Percentiles rank a stretch among this genome's conserved stretches.
Evolutionary conservation across 1,140 invertebrate genomes (phyloP).

Genomic region (Saxidomus purpurata): DNA sequence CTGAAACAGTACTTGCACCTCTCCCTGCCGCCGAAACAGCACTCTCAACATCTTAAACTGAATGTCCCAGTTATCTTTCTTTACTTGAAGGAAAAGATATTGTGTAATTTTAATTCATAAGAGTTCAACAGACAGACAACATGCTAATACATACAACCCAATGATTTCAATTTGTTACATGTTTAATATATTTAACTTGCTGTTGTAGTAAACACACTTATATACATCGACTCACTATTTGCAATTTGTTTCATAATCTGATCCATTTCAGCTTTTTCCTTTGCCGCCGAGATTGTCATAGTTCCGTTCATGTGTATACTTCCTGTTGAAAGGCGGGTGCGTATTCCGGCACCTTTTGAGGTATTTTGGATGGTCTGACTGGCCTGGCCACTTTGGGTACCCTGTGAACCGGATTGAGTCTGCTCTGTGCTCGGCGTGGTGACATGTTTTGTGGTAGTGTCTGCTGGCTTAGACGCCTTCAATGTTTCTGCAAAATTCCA

Average conservation of each 20-base stretch:
- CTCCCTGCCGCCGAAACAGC: no score
- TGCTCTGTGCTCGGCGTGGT: not conserved
- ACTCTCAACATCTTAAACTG: no score
- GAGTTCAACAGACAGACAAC: no score
- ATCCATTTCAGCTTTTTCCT: conserved; percentile 62
- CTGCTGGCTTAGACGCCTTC: not conserved
- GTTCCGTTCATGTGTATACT: conserved; percentile 82
- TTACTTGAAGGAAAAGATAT: no score
- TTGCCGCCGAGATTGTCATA: conserved; percentile 75
- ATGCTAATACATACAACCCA: no score
- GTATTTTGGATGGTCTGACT: not conserved
- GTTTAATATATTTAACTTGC: no score
- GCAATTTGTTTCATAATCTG: conserved; percentile 52
- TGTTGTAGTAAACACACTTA: no score
- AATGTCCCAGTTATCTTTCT: no score
- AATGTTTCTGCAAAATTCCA: not conserved
- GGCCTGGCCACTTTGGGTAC: not conserved
- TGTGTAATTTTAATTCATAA: no score
- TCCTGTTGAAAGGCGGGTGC: conserved; percentile 81
- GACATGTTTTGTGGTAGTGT: not conserved
- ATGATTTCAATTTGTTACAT: no score
- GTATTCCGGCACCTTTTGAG: conserved; percentile 58
- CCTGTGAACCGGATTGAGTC: not conserved
- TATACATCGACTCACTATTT: conserved; percentile 33
- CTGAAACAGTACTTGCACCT: no score